These are phyloP conservation scores for Pimephales promelas DNA, from an alignment of 2,113 vertebrate species.

Conservation along the genomic window DNA sequence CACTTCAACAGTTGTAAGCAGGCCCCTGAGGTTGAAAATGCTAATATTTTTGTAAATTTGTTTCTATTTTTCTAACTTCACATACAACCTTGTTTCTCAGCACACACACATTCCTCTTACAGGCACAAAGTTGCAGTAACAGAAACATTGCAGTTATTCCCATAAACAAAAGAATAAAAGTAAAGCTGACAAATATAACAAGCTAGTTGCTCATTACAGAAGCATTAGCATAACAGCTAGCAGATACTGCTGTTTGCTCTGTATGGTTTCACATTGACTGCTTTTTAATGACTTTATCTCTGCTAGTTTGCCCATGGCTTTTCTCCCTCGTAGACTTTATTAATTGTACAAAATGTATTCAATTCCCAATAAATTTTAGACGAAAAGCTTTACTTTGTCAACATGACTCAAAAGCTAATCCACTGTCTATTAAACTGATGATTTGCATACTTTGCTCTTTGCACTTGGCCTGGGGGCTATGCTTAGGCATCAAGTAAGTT, in stretches of 20 bases:
- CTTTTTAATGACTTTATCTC: slow-evolving; percentile 29
- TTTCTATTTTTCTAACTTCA: not conserved
- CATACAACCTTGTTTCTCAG: not conserved
- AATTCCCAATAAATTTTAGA: not conserved
- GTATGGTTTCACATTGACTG: slow-evolving; percentile 4
- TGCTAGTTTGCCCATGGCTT: not conserved
- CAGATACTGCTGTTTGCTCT: not conserved
- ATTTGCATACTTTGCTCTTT: slow-evolving; percentile 22
- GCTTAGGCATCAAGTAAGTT: not conserved
- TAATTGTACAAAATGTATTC: slow-evolving; percentile 6
- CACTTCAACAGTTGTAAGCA: not conserved
- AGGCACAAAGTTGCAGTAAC: not conserved
- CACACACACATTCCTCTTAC: not conserved
- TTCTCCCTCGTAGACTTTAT: slow-evolving; percentile 2
- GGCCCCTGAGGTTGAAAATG: not conserved
- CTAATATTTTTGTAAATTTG: not conserved
- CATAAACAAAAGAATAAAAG: not conserved
- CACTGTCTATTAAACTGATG: not conserved
- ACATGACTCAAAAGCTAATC: not conserved
- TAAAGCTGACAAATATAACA: not conserved
- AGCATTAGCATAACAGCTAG: slow-evolving; percentile 7
- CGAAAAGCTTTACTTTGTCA: slow-evolving; percentile 18
- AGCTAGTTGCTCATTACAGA: slow-evolving; percentile 1
- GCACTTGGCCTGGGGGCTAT: slow-evolving; percentile 20
- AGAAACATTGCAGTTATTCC: not conserved